Conservation (phyloP, 2,113 vertebrate genomes). For the Motacilla alba region DNA sequence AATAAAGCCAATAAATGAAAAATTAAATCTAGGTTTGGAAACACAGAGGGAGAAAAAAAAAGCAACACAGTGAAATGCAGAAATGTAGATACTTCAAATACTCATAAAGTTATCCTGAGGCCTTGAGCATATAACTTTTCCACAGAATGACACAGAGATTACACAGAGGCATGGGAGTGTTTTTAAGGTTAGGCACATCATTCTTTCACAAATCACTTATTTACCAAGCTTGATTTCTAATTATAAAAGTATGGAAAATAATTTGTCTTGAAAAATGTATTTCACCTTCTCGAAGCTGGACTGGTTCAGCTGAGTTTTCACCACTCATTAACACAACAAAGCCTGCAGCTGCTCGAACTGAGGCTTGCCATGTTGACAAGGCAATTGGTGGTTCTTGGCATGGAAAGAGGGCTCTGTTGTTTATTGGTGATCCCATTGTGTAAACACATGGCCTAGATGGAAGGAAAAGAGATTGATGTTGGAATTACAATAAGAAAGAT, state of each 20-base stretch:
- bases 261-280: slow-evolving; percentile 14
- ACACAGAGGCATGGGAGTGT: background rate
- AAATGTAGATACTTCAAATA: background rate
- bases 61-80: background rate
- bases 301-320: slow-evolving; percentile 84
- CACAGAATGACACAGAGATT: background rate
- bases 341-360: slow-evolving; percentile 80
- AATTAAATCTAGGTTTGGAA: background rate
- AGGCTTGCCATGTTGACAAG: slow-evolving; percentile 96
- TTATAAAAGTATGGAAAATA: background rate
- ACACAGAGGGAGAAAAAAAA: background rate
- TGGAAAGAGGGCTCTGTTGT: slow-evolving; percentile 97
- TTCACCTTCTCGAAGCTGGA: slow-evolving; percentile 77
- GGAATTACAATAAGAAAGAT: background rate
- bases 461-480: slow-evolving; percentile 50
- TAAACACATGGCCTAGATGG: slow-evolving; percentile 89
- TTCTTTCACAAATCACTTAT: background rate
- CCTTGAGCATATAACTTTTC: background rate
- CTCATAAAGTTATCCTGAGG: background rate
- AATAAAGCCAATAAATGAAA: slow-evolving; percentile 15
- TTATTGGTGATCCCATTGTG: slow-evolving; percentile 93
- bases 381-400: slow-evolving; percentile 97
- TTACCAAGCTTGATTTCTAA: background rate
- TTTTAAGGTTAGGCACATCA: background rate
- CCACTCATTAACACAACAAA: slow-evolving; percentile 94